phyloP scores from a whole-genome alignment of 92 coral and sea anemone genomes.

The Palythoa grandis region DNA sequence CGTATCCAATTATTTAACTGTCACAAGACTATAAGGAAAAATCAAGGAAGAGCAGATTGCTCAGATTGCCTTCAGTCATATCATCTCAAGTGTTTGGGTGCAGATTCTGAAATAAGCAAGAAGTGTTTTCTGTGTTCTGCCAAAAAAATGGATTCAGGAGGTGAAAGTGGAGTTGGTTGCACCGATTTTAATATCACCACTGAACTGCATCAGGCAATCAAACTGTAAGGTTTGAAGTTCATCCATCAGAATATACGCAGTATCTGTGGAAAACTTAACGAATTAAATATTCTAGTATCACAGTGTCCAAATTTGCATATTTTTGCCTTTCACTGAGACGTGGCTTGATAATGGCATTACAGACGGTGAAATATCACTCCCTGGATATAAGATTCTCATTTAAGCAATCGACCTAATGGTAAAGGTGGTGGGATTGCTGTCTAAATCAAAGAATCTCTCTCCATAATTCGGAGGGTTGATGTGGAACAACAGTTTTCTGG shows the following conservation, averaged over 20 bases:
- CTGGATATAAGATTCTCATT: constrained; percentile 38
- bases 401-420: constrained; percentile 43
- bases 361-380: constrained; percentile 24
- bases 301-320: constrained; percentile 40
- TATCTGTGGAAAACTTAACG: constrained; percentile 18
- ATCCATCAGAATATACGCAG: constrained; percentile 34
- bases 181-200: neutral
- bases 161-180: neutral
- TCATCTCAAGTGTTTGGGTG: constrained; percentile 4
- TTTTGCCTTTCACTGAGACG: constrained; percentile 41
- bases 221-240: neutral
- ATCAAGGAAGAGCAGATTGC: neutral
- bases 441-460: constrained; percentile 42
- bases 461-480: constrained; percentile 40
- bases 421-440: constrained; percentile 57
- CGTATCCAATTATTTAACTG: neutral
- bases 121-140: neutral
- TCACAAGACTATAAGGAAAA: neutral
- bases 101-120: neutral
- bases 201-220: neutral
- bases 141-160: neutral
- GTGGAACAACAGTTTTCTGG: constrained; percentile 43
- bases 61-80: neutral
- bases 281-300: constrained; percentile 40
- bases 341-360: constrained; percentile 30